Percentiles rank a stretch among this genome's conserved stretches.
phyloP scores from a whole-genome alignment of 2,797 vertebrate genomes.

The Coluber constrictor region DNA sequence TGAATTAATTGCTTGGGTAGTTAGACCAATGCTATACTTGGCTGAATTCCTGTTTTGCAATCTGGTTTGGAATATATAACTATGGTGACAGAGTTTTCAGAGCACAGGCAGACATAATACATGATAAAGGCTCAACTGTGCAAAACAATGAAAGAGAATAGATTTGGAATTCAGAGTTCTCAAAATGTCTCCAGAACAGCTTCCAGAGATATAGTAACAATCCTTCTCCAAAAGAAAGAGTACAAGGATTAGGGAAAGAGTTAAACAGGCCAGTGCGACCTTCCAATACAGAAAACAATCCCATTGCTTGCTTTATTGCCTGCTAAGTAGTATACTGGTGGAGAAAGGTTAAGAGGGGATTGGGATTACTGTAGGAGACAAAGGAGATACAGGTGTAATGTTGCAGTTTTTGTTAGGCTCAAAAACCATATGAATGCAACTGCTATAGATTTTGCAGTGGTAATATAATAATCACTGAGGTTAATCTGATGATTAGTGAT shows the following conservation, averaged over 20 bases:
- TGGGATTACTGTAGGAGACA: no score
- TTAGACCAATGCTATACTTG: slow-evolving; percentile 50
- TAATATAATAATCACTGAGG: not conserved
- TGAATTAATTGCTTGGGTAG: not conserved
- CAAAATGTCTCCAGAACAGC: slow-evolving; percentile 68
- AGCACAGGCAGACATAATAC: slow-evolving; percentile 69
- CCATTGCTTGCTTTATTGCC: slow-evolving; percentile 72
- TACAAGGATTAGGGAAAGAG: slow-evolving; percentile 52
- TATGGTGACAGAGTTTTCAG: slow-evolving; percentile 59
- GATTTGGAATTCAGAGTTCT: slow-evolving; percentile 64
- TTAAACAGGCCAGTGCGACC: slow-evolving; percentile 59
- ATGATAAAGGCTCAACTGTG: slow-evolving; percentile 71
- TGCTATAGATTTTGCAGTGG: not conserved
- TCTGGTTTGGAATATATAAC: slow-evolving; percentile 61
- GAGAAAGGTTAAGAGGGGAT: not conserved
- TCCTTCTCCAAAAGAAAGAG: slow-evolving; percentile 65
- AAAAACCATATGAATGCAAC: slow-evolving; percentile 17
- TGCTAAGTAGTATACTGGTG: slow-evolving; percentile 69
- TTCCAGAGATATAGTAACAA: slow-evolving; percentile 62
- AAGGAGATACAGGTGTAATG: not conserved
- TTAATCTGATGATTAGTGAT: not conserved
- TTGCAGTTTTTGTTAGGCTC: slow-evolving; percentile 25
- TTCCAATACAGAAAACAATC: slow-evolving; percentile 73
- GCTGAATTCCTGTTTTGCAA: slow-evolving; percentile 52
- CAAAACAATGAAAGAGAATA: slow-evolving; percentile 67